Base-by-base conservation (phyloP, 1,140 invertebrate species). In the Sipha flava region DNA sequence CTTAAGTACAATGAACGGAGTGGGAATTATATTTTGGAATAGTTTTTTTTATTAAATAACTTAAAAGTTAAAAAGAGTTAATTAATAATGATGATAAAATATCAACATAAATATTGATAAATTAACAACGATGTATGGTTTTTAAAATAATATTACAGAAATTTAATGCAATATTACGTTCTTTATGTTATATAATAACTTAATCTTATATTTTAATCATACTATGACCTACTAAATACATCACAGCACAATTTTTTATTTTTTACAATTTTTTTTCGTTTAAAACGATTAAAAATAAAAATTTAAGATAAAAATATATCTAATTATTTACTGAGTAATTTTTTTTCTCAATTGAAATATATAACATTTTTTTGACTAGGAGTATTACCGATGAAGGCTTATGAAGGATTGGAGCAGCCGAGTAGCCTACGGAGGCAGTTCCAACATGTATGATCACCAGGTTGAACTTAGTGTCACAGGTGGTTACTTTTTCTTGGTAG, bases 191-290 rank as follows among this genome's bases (percentile, higher is more conserved):
- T 23, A 64, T n/a, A 6, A 40, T 64, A 10, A 40, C 12, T 59
- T 59, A 59, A 59, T 16, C 14, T 14, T 40, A 72, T 14, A 45
- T 23, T 47, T 29, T 72, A 23, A 77, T 59, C 34, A 77, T 77
- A 31, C 29, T 57, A 77, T 37, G 26, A 57, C 31, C 73, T 77
- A 77, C 49, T 77, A 77, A 77, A 77, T 77, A 77, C 73, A 77
- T 77, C 73, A 77, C 73, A 77, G 73, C 70, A 73, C 70, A 0
- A 54, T 73, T 73, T 73, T 72, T 43, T 37, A 18, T 54, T 73
- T 52, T 34, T 73, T 52, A 45, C 52, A 54, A 73, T 37, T 12
- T 52, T n/a, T n/a, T 54, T 52, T 59, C 34, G 29, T 77, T 57
- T 1, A 3, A 23, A 75, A 75, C 47, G 26, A 73, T 73, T 72